Evolutionary conservation across 2,113 vertebrate species (phyloP).

Genomic region (Lates calcarifer): DNA sequence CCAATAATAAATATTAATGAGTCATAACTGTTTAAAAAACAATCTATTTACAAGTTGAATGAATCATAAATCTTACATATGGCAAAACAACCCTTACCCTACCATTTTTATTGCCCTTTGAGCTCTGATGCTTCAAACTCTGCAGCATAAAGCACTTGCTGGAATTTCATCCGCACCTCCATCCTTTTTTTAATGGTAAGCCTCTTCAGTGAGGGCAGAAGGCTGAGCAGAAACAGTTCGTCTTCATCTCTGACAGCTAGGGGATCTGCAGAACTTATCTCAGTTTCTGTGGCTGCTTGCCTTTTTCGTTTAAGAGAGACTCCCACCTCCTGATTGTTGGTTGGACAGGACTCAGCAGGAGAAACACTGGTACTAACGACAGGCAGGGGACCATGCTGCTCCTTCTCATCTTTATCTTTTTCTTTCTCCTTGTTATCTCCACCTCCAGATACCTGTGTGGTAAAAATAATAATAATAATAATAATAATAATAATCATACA

Average conservation of each 20-base stretch:
- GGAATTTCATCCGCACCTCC: slow-evolving; percentile 77
- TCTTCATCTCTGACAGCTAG: slow-evolving; percentile 70
- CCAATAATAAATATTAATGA: slow-evolving; percentile 37
- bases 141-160: slow-evolving; percentile 75
- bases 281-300: slow-evolving; percentile 45
- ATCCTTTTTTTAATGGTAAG: slow-evolving; percentile 71
- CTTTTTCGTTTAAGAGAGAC: slow-evolving; percentile 58
- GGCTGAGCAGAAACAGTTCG: slow-evolving; percentile 76
- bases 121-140: slow-evolving; percentile 67
- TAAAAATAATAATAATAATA: slow-evolving; percentile 6
- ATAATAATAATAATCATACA: too few species aligned
- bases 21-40: background rate
- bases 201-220: slow-evolving; percentile 73
- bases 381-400: slow-evolving; percentile 16
- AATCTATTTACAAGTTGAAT: slow-evolving; percentile 10
- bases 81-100: background rate
- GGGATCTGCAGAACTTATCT: slow-evolving; percentile 45
- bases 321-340: slow-evolving; percentile 41
- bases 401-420: slow-evolving; percentile 50
- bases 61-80: background rate
- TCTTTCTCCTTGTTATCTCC: slow-evolving; percentile 46
- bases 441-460: slow-evolving; percentile 48
- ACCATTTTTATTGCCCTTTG: background rate
- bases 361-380: slow-evolving; percentile 52
- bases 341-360: slow-evolving; percentile 32